Evolutionary conservation across 64 coral and sea anemone species (phyloP), one percentile per base, ranked within the genome.

Genomic region (Stichodactyla mertensii): DNA sequence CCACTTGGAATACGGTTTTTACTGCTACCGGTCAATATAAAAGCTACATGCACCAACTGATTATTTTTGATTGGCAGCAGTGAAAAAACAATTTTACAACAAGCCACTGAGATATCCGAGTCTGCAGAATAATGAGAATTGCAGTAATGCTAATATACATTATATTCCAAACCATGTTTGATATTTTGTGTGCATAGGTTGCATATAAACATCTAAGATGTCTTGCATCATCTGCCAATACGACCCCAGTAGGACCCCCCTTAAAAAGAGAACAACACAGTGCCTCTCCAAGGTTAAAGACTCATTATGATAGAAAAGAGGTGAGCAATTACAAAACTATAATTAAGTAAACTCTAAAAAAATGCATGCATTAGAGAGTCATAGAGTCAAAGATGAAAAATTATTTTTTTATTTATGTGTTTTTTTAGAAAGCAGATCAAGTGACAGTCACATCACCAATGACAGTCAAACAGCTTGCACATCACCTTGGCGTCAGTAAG

Each of bases 211-310:
- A 81, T 7, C 53, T 81, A 12, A 4, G 78, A 55, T 27, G 78
- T 53, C 52, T 81, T 81, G 51, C 78, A 53, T 81, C 78, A 54
- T 53, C 78, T 19, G 20, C 4, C 53, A 81, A n/a, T 20, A 53
- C 78, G 18, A 54, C 52, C 16, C 20, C 19, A 16, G 78, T 7
- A 53, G 36, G 2, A 52, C 78, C 78, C 52, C 45, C 15, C 14
- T 53, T 81, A 5, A 81, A 52, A 53, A 81, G 78, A 81, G 52
- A 81, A 81, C 78, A 81, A 55, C 78, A 81, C 5, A 81, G 52
- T 53, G 78, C 20, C 4, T 81, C 78, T 53, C 78, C 78, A 81
- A 81, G 53, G 20, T 55, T 81, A 5, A 81, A 81, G 51, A 52
- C 67, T 0, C 67, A 9, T 16, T 71, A 16, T 11, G 0, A 16